These are phyloP conservation scores for Procambarus clarkii DNA, from an alignment of 1,140 invertebrate genomes.

Conservation along the genomic window DNA sequence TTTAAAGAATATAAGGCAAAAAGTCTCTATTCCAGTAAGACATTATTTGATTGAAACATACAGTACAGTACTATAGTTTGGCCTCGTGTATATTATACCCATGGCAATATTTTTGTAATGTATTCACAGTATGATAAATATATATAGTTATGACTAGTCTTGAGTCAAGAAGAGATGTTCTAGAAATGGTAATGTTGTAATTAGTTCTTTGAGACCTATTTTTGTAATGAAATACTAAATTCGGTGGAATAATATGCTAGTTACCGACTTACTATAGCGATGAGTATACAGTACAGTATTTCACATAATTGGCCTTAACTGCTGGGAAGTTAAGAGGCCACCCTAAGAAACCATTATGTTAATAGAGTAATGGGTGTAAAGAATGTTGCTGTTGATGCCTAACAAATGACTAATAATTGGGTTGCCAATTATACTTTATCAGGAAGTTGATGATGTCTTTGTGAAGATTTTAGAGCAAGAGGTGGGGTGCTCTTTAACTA, in stretches of 20 bases:
- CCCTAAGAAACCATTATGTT: not conserved
- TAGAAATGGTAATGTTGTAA: not conserved
- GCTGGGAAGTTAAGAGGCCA: not conserved
- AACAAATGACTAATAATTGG: not conserved
- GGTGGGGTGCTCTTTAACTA: not conserved
- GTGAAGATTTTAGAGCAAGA: not conserved
- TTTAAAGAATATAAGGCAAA: not conserved
- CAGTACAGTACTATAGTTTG: not conserved
- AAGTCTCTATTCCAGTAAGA: not conserved
- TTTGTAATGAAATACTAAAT: not conserved
- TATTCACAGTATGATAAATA: not conserved
- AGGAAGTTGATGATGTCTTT: not conserved
- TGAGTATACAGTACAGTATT: not conserved
- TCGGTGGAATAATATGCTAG: not conserved
- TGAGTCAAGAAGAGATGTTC: not conserved
- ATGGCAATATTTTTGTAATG: constrained; percentile 10
- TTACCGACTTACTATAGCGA: not conserved
- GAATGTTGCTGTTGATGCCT: not conserved
- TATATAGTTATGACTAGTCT: not conserved
- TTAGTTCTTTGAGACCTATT: not conserved
- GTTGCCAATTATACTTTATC: not conserved
- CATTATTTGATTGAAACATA: not conserved
- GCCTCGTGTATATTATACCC: not conserved
- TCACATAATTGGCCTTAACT: not conserved
- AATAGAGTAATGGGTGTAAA: not conserved